A percentile compares a stretch with the other conserved stretches of the same genome.
phyloP scores from a whole-genome alignment of 2,797 vertebrate species.

The Catharus ustulatus region DNA sequence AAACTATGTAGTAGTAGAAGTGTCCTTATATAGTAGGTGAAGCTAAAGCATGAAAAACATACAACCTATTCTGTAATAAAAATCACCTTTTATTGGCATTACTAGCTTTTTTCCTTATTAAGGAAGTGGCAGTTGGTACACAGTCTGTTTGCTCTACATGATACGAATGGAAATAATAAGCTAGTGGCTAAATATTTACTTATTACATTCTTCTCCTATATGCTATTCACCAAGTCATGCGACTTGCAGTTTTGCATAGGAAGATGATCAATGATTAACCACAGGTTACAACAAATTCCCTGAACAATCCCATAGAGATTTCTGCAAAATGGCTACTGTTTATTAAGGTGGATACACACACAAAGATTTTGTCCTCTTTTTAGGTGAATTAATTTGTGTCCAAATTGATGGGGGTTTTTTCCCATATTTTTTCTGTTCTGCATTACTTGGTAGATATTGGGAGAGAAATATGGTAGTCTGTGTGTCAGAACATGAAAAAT shows the following conservation, averaged over 20 bases:
- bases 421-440: neutral
- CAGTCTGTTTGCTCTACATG: constrained; percentile 2
- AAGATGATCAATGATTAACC: constrained; percentile 62
- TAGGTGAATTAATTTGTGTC: neutral
- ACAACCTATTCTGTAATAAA: neutral
- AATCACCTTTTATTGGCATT: constrained; percentile 13
- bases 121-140: constrained; percentile 44
- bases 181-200: constrained; percentile 62
- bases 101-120: neutral
- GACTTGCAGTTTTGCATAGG: constrained; percentile 5
- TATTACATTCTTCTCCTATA: constrained; percentile 53
- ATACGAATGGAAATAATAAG: constrained; percentile 36
- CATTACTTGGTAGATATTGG: neutral
- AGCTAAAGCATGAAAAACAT: neutral
- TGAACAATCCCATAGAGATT: neutral
- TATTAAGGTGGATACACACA: neutral
- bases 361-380: neutral
- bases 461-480: neutral
- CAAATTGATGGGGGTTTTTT: neutral
- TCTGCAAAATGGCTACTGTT: constrained; percentile 3
- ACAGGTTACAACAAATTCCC: neutral
- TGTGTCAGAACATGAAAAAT: neutral
- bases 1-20: neutral
- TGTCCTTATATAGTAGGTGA: neutral
- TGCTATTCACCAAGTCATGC: constrained; percentile 18